Percentiles rank a stretch among this genome's conserved stretches.
Conservation (phyloP, 2,888 invertebrate genomes). For the Diarsia rubi region DNA sequence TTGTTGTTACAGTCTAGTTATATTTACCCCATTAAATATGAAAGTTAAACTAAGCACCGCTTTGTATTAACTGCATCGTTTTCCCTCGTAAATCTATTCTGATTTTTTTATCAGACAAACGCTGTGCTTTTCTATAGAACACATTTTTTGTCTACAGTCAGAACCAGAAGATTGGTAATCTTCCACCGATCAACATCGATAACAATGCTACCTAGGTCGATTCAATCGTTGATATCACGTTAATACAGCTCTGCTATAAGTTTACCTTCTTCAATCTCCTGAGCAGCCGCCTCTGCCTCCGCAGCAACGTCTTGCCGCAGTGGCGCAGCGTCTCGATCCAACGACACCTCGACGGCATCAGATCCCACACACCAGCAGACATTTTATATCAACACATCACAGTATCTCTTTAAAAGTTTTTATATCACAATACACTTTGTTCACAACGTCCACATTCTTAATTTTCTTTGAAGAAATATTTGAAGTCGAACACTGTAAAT, state of each 20-base stretch:
- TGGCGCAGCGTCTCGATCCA: constrained; percentile 88
- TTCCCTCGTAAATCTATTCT: constrained; percentile 11
- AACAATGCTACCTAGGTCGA: neutral
- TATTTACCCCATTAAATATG: constrained; percentile 41
- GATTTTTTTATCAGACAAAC: constrained; percentile 1
- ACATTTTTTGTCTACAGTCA: neutral
- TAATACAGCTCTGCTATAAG: neutral
- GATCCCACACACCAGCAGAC: constrained; percentile 84
- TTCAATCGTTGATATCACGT: neutral
- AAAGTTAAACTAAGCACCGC: constrained; percentile 20
- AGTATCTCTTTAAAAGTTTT: constrained; percentile 31
- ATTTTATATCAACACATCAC: constrained; percentile 77
- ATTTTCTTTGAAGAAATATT: constrained; percentile 8
- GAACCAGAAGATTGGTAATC: neutral
- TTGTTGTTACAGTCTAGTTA: constrained; percentile 19
- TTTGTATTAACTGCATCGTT: constrained; percentile 22
- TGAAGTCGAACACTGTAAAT: constrained; percentile 30
- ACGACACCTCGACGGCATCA: constrained; percentile 85
- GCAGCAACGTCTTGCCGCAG: constrained; percentile 88
- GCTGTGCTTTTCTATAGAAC: neutral
- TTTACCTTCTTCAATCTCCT: constrained; percentile 88
- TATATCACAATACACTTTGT: constrained; percentile 43
- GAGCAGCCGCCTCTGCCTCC: constrained; percentile 85
- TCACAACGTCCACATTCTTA: constrained; percentile 27
- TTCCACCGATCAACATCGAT: neutral